Conservation (phyloP, 2,113 vertebrate species). For the Riparia riparia region DNA sequence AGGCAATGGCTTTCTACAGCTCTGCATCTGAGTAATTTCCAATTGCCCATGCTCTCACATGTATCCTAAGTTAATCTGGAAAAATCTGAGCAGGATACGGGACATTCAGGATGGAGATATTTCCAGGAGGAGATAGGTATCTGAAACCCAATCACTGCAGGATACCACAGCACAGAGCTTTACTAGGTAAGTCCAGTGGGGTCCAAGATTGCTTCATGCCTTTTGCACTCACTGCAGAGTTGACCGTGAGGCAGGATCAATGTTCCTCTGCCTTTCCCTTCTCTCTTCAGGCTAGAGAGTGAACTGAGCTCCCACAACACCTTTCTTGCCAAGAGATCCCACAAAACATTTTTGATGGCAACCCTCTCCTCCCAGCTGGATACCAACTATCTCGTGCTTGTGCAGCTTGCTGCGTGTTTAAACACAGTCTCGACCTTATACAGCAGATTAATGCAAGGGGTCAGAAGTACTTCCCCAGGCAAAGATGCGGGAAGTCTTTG, state of each 20-base stretch:
- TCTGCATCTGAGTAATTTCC: neutral
- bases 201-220: neutral
- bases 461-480: neutral
- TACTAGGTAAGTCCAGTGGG: neutral
- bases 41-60: neutral
- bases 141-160: neutral
- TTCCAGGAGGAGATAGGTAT: neutral
- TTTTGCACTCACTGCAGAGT: neutral
- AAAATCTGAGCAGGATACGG: neutral
- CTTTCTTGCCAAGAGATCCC: neutral
- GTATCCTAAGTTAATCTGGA: neutral
- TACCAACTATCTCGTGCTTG: neutral
- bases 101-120: neutral
- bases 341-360: neutral
- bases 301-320: neutral
- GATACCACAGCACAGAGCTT: neutral
- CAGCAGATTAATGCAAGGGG: neutral
- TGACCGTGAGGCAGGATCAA: neutral
- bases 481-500: neutral
- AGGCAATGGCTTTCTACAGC: constrained; percentile 12
- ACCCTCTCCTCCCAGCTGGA: neutral
- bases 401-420: neutral
- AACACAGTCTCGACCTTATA: neutral
- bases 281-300: neutral
- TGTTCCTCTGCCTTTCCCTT: neutral